Evolutionary conservation across 2,113 vertebrate species (phyloP).

Genomic region (Thymallus thymallus): DNA sequence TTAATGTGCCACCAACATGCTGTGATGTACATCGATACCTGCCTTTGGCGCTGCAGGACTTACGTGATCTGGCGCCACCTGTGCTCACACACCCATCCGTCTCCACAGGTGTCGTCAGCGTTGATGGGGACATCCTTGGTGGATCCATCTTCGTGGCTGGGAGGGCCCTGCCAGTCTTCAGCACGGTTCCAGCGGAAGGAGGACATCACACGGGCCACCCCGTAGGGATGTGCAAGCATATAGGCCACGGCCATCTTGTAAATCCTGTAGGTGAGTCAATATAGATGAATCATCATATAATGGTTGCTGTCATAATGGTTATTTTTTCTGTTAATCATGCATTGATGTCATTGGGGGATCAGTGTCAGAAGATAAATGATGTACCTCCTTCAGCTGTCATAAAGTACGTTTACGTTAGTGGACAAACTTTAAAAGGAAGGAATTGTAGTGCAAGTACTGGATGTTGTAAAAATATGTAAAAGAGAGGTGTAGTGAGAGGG

Average conservation of each 20-base stretch:
- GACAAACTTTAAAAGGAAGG: too few relatives aligned
- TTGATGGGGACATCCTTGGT: conserved; percentile 86
- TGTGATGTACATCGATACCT: too few relatives aligned
- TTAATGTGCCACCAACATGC: too few relatives aligned
- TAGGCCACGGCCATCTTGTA: conserved; percentile 88
- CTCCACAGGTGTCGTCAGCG: conserved; percentile 84
- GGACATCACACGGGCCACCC: conserved; percentile 89
- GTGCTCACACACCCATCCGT: conserved; percentile 93
- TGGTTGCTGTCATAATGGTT: too few relatives aligned
- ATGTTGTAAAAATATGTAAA: too few relatives aligned
- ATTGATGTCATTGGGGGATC: too few relatives aligned
- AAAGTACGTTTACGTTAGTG: too few relatives aligned
- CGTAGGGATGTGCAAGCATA: conserved; percentile 93
- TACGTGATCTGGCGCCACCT: conserved; percentile 91
- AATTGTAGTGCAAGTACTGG: too few relatives aligned
- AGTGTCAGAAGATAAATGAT: too few relatives aligned
- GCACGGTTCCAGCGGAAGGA: conserved; percentile 85
- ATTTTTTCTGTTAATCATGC: too few relatives aligned
- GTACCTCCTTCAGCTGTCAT: too few relatives aligned
- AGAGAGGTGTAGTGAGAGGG: not conserved
- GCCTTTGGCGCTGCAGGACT: not conserved
- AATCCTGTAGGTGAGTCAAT: conserved; percentile 48
- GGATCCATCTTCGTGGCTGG: conserved; percentile 77
- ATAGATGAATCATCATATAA: too few relatives aligned
- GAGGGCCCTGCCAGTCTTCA: conserved; percentile 90